Percentiles rank a stretch among this genome's conserved stretches.
phyloP scores from a whole-genome alignment of 2,888 invertebrate genomes.

The Watsonalla binaria region DNA sequence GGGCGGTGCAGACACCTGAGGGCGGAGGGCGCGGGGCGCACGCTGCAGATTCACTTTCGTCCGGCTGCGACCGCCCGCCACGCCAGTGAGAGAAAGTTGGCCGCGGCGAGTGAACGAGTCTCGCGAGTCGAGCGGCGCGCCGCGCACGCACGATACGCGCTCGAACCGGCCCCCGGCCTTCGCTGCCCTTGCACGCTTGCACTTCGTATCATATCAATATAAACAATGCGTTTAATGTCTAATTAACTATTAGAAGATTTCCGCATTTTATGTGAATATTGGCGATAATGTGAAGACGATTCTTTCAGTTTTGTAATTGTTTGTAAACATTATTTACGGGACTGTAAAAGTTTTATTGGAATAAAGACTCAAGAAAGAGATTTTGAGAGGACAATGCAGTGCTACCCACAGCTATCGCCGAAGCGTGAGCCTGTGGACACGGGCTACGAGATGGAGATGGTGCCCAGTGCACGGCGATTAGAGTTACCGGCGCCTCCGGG shows the following conservation, averaged over 20 bases:
- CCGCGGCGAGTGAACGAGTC: constrained; percentile 76
- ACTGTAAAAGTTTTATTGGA: constrained; percentile 16
- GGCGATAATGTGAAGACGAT: constrained; percentile 30
- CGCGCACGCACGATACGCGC: constrained; percentile 62
- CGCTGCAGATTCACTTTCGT: constrained; percentile 78
- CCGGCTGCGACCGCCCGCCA: constrained; percentile 67
- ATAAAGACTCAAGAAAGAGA: constrained; percentile 31
- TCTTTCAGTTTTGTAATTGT: constrained; percentile 28
- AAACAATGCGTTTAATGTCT: constrained; percentile 51
- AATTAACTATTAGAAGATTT: constrained; percentile 39
- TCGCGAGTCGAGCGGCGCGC: constrained; percentile 68
- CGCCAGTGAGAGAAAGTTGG: constrained; percentile 79
- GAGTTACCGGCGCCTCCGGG: constrained; percentile 71
- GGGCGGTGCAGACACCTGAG: constrained; percentile 56
- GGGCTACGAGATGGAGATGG: constrained; percentile 57
- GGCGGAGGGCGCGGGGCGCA: constrained; percentile 46
- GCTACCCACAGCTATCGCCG: constrained; percentile 65
- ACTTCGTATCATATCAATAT: constrained; percentile 34
- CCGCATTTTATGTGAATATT: constrained; percentile 37
- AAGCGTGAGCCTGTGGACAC: constrained; percentile 63
- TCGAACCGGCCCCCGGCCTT: constrained; percentile 37
- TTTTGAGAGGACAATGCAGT: constrained; percentile 61
- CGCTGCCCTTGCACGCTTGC: constrained; percentile 37
- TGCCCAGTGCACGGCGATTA: constrained; percentile 53
- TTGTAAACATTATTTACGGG: constrained; percentile 11